A percentile compares a stretch with the other conserved stretches of the same genome.
These are phyloP conservation scores for Hyaena hyaena DNA, from an alignment of 2,113 vertebrate genomes.

Conservation along the genomic window DNA sequence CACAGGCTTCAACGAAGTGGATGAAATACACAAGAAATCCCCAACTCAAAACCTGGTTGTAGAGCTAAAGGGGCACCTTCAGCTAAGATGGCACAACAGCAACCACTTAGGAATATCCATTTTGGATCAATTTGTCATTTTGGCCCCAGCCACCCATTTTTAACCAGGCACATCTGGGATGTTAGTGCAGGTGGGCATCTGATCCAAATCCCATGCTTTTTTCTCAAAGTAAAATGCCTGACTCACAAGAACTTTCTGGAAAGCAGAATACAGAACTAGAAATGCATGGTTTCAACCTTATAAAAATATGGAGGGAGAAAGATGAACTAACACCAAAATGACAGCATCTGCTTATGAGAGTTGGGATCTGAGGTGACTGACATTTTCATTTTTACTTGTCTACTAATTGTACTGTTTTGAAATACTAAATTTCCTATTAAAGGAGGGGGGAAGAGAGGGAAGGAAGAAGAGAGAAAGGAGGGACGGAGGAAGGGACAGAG, in stretches of 20 bases:
- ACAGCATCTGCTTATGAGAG: not conserved
- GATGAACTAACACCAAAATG: not conserved
- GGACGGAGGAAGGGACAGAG: not conserved
- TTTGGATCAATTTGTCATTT: not conserved
- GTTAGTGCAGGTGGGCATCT: not conserved
- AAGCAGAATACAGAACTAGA: not conserved
- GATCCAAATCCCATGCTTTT: not conserved
- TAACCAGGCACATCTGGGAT: not conserved
- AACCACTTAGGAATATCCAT: not conserved
- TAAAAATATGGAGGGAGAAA: not conserved
- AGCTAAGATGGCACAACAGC: not conserved
- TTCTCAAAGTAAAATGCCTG: not conserved
- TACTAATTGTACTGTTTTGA: not conserved
- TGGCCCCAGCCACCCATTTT: not conserved
- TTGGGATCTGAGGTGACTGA: not conserved
- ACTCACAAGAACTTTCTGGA: conserved; percentile 4
- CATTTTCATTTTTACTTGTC: not conserved
- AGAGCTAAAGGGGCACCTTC: not conserved
- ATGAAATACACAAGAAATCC: not conserved
- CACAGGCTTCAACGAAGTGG: not conserved
- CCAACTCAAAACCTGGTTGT: not conserved
- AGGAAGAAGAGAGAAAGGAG: not conserved
- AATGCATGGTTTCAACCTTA: not conserved
- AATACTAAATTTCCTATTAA: not conserved
- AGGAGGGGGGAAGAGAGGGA: not conserved